Base-by-base conservation (phyloP, 2,797 vertebrate species). In the Meda fulgida region DNA sequence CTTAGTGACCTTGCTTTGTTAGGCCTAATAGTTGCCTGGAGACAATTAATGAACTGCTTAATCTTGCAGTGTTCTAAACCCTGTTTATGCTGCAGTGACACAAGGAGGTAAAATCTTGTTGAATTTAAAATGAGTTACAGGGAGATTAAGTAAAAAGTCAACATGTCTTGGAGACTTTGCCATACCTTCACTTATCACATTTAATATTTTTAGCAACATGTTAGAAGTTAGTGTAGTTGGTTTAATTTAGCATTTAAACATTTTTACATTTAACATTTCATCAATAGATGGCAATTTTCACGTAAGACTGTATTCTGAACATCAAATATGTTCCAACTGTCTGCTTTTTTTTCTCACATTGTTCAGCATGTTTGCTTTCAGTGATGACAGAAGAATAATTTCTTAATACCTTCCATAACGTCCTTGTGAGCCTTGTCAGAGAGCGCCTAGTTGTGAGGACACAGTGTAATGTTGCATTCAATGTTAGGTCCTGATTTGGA, bases 1-100 rank as follows among this genome's bases (percentile, higher is more conserved):
- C 51, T 87, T 43, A 48, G 81, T 75, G 81, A 87, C 67, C 72
- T 79, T 26, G 63, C 81, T 86, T 81, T 89, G 84, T 87, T 73
- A 70, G 75, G 65, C 43, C 60, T 78, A 75, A 83, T 83, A 79
- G 83, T 87, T 85, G 80, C 86, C 55, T 73, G 43, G 80, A 60
- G 51, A 87, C 77, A 83, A 85, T 85, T 72, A 65, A 85, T 85
- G 58, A 60, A 36, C 38, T 29, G 18, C 84, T 79, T 79, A 78
- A 80, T 76, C 63, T 79, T 9, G n/a, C 65, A 58, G 36, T 23
- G 29, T 81, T 53, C 48, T 81, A 31, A 81, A 29, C 34, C 31
- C 23, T 58, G 53, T 58, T 48, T 73, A 53, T 83, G 11, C 75
- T 38, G 66, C 66, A 70, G 65, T 81, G 69, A 70, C 81, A 69